Conservation (phyloP, 2,888 invertebrate genomes). For the Meteorus colon region DNA sequence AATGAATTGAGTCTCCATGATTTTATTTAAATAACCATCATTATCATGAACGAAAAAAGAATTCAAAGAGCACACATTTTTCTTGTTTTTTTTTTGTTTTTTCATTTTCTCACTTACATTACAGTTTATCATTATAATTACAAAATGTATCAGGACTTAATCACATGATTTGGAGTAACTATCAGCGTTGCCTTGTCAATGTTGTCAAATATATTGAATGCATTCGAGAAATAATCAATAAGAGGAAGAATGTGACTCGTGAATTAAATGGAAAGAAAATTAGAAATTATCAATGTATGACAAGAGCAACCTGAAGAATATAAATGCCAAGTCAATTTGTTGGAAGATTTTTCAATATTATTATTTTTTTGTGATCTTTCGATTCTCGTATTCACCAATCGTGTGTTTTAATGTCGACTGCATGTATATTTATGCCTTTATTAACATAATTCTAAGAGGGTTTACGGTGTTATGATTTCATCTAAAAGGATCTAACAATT, state of each 20-base stretch:
- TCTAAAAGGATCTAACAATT: constrained; percentile 38
- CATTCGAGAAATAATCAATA: neutral
- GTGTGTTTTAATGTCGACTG: neutral
- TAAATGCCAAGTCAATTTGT: constrained; percentile 46
- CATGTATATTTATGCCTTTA: constrained; percentile 34
- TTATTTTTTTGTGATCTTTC: neutral
- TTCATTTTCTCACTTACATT: constrained; percentile 50
- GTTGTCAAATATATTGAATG: neutral
- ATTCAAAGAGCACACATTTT: constrained; percentile 28
- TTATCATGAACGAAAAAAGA: constrained; percentile 22
- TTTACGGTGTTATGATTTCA: constrained; percentile 37
- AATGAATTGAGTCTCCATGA: constrained; percentile 26
- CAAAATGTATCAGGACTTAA: constrained; percentile 53
- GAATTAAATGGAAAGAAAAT: neutral
- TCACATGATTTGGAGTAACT: constrained; percentile 47
- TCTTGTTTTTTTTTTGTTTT: constrained; percentile 43
- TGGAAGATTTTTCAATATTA: constrained; percentile 49
- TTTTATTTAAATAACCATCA: constrained; percentile 36
- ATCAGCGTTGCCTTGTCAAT: constrained; percentile 37
- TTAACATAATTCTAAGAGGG: constrained; percentile 22
- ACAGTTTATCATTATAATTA: constrained; percentile 54
- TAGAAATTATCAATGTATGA: neutral
- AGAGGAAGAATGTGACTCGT: constrained; percentile 6
- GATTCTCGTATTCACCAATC: constrained; percentile 29
- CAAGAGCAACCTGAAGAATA: constrained; percentile 36